phyloP scores from a whole-genome alignment of 2,113 vertebrate genomes.

The Grantiella picta region DNA sequence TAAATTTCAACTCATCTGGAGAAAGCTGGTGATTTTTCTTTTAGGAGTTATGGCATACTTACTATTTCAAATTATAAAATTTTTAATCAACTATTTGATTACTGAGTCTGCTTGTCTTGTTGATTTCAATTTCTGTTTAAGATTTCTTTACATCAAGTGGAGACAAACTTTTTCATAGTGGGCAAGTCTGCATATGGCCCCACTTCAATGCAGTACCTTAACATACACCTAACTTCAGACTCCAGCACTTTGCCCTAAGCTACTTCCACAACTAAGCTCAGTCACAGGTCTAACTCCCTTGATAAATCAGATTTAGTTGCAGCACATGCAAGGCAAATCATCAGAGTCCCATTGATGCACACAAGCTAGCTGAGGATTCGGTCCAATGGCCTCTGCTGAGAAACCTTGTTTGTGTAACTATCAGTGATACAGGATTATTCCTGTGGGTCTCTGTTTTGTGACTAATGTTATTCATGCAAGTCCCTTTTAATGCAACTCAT shows the following conservation, averaged over 20 bases:
- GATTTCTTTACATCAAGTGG: not conserved
- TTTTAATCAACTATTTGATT: not conserved
- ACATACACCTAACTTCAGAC: not conserved
- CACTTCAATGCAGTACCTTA: not conserved
- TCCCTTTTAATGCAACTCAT: not conserved
- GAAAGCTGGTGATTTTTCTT: not conserved
- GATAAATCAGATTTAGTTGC: not conserved
- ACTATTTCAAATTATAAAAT: not conserved
- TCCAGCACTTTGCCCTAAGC: not conserved
- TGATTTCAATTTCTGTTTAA: not conserved
- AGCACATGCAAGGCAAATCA: not conserved
- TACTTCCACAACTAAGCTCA: not conserved
- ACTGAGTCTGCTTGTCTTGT: not conserved
- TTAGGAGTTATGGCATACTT: not conserved
- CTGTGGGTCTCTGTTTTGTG: not conserved
- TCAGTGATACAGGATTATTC: not conserved
- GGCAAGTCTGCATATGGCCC: not conserved
- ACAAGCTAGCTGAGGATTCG: not conserved
- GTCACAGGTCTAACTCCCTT: not conserved
- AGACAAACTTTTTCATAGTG: not conserved
- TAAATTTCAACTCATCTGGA: not conserved
- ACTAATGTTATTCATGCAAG: not conserved
- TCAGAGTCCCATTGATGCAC: not conserved
- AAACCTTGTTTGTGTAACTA: not conserved
- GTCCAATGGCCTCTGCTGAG: not conserved